Base-by-base conservation (phyloP, 2,888 invertebrate species). In the Drosophila kokeensis region DNA sequence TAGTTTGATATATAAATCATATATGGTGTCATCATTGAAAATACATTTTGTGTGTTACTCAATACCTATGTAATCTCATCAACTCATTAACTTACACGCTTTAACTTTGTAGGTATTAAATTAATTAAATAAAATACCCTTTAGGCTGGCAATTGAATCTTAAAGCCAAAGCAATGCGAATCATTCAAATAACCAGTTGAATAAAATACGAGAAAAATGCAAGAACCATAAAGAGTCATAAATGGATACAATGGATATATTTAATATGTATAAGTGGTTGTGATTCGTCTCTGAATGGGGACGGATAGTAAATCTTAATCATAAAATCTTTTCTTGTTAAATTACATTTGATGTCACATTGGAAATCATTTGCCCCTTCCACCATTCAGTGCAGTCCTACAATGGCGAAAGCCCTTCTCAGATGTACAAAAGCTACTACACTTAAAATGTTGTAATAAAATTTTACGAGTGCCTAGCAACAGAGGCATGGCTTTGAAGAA, bases 381-480 rank as follows among this genome's bases (percentile, higher is more conserved):
- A 40, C 36, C 42, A 15, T 42, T 21, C 21, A 7, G 1, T 4
- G 30, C 30, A 0, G 36, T n/a, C 38, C 38, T 15, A 29, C 27
- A 36, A 64, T 65, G 65, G 52, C 66, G 13, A 45, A 42, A 36
- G n/a, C 40, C 34, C 36, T 40, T 38, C n/a, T 13, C 11, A 58
- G 29, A 57, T 40, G 32, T 7, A 64, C 50, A 58, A 77, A 57
- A 59, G 53, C 53, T 49, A 32, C 55, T 38, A 66, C 50, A 64
- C 69, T 64, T 65, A 63, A 83, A 79, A 70, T 65, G 59, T 63
- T 80, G 85, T 73, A 82, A 86, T 89, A 89, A 81, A 87, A 81
- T 67, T 81, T 89, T 73, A 89, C 82, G 83, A 87, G 58, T 81
- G 75, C 79, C 36, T 84, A 57, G 89, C 85, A 89, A 89, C 86